A percentile compares a stretch with the other conserved stretches of the same genome.
Evolutionary conservation across 1,140 invertebrate genomes (phyloP).

Genomic region (Cyclargus thomasi): DNA sequence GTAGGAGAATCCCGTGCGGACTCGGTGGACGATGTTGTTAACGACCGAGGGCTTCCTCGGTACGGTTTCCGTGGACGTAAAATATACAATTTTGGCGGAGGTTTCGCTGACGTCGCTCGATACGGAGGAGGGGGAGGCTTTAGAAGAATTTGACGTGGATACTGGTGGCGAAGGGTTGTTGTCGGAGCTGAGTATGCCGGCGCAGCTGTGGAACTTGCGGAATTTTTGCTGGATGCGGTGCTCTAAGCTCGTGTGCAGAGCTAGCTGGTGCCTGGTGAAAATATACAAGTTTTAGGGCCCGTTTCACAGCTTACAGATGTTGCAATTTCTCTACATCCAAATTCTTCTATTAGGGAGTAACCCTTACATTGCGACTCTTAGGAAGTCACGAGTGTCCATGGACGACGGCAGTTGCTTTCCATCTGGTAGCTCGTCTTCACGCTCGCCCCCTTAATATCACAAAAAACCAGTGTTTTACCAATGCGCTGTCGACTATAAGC

Average conservation of each 20-base stretch:
- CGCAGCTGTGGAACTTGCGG: constrained; percentile 51
- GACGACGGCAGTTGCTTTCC: no score
- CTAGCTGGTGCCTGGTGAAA: constrained; percentile 42
- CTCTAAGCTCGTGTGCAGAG: constrained; percentile 42
- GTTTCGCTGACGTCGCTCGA: constrained; percentile 40
- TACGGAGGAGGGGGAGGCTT: constrained; percentile 31
- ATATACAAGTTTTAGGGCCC: no score
- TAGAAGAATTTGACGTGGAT: constrained; percentile 21
- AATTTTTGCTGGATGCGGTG: constrained; percentile 42
- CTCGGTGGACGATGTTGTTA: constrained; percentile 32
- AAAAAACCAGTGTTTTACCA: no score
- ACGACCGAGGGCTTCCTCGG: constrained; percentile 35
- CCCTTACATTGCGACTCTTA: no score
- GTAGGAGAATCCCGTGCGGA: constrained; percentile 38
- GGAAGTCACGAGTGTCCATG: no score
- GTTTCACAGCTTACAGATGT: no score
- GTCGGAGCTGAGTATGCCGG: constrained; percentile 36
- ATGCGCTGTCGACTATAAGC: no score
- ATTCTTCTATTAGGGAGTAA: no score
- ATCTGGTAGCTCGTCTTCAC: no score
- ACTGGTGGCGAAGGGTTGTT: constrained; percentile 13
- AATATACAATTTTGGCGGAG: constrained; percentile 50
- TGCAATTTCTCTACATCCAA: no score
- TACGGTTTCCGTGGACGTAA: constrained; percentile 40
- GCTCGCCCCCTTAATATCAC: no score